These are phyloP conservation scores for Stomatorhinus walkeri DNA, from an alignment of 2,797 vertebrate genomes.

Conservation along the genomic window DNA sequence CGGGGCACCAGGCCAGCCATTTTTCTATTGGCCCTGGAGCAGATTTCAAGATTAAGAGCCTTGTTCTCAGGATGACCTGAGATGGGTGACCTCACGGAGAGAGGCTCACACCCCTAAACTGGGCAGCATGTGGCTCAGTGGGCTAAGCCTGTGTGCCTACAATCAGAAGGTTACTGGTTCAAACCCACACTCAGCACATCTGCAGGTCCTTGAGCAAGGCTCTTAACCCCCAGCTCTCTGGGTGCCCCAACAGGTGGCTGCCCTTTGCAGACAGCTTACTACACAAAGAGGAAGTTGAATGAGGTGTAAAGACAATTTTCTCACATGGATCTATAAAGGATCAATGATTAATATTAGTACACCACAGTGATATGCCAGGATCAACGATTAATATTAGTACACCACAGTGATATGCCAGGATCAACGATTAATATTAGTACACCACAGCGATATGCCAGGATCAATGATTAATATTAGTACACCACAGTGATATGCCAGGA, in stretches of 20 bases:
- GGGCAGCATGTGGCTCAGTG: not conserved
- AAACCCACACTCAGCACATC: too few relatives aligned
- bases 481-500: not conserved
- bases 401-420: not conserved
- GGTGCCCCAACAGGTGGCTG: not conserved
- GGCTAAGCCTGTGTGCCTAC: not conserved
- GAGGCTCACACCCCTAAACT: not conserved
- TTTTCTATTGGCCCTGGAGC: not conserved
- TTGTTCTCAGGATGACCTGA: not conserved
- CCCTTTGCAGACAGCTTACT: not conserved
- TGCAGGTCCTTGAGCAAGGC: not conserved
- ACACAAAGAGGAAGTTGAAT: not conserved
- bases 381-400: not conserved
- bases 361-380: not conserved
- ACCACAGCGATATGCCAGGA: not conserved
- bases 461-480: not conserved
- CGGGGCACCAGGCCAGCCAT: not conserved
- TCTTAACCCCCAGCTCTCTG: not conserved
- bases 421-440: not conserved
- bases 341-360: not conserved
- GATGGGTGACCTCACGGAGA: not conserved
- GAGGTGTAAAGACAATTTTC: not conserved
- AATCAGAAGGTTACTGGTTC: not conserved
- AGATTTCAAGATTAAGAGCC: not conserved
- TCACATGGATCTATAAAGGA: not conserved